phyloP scores from a whole-genome alignment of 1,140 invertebrate species.

The Drosophila ohnishii region DNA sequence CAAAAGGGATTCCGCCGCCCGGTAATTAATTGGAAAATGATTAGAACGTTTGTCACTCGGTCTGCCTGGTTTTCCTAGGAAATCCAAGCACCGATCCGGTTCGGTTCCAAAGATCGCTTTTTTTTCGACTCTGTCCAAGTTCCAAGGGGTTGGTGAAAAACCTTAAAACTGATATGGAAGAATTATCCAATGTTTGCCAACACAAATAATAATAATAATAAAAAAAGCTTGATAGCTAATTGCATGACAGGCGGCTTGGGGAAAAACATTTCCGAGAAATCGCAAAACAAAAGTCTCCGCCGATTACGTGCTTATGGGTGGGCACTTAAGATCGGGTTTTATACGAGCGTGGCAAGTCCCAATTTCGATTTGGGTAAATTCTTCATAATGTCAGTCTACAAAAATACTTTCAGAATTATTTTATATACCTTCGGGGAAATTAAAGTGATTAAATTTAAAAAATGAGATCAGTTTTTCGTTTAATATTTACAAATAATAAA shows the following conservation, averaged over 20 bases:
- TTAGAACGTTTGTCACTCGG: conserved; percentile 4
- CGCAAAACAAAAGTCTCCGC: conserved; percentile 4
- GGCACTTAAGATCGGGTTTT: conserved; percentile 31
- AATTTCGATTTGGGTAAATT: conserved; percentile 29
- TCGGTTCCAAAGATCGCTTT: conserved; percentile 14
- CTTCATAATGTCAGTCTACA: neutral
- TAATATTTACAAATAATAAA: neutral
- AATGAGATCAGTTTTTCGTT: neutral
- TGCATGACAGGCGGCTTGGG: conserved; percentile 23
- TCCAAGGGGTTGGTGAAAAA: conserved; percentile 36
- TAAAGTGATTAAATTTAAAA: no score
- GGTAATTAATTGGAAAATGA: conserved; percentile 21
- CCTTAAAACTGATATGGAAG: conserved; percentile 27
- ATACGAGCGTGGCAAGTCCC: conserved; percentile 13
- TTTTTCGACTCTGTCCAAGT: conserved; percentile 9
- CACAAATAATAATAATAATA: conserved; percentile 3
- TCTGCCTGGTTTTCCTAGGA: conserved; percentile 17
- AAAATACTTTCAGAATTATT: neutral
- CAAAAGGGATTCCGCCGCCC: conserved; percentile 25
- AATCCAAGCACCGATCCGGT: conserved; percentile 16
- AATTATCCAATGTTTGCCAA: conserved; percentile 33
- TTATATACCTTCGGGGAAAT: neutral
- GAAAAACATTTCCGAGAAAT: conserved; percentile 49
- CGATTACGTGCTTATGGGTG: conserved; percentile 15
- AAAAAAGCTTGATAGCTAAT: conserved; percentile 9